Base-by-base conservation (phyloP, 2,888 invertebrate genomes). In the Buathra laborator region DNA sequence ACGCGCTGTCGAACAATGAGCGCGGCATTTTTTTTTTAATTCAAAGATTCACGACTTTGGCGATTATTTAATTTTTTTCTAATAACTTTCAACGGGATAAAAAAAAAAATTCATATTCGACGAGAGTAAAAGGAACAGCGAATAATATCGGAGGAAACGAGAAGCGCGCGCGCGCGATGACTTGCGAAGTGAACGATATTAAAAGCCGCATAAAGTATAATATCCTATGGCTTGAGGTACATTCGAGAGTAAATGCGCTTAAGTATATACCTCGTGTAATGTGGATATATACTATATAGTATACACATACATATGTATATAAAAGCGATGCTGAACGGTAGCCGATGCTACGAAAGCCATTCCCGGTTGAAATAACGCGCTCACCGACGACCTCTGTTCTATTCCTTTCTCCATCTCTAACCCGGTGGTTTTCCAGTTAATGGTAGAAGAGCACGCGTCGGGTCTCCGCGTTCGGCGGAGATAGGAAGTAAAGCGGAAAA, bases 181-280 rank as follows among this genome's bases (percentile, higher is more conserved):
- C 75, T 84, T 77, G 67, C 87, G 75, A 79, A 81, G 86, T 79
- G 80, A 79, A 68, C 86, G 87, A 87, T 86, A 86, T 84, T 84
- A 86, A 86, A 84, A 83, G 56, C 74, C 75, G 72, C 16, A 79
- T 71, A 83, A 84, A 84, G 87, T 87, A 62, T 32, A 62, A 32
- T 14, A 62, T 62, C 1, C 14, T 14, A 4, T n/a, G 14, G 29
- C 6, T 62, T 37, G 6, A 37, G 6, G 37, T 37, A 37, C 37
- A 32, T 62, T n/a, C 62, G 32, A 5, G 62, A 62, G 62, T 62
- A 62, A 24, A n/a, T 46, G 51, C 48, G 51, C 43, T 43, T 37
- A 51, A 37, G 43, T 66, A 53, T 48, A 66, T 16, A 43, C 9
- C n/a, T 37, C 12, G 4, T 32, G 24, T 43, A 48, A 56, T n/a